Base-by-base conservation (phyloP, 2,888 invertebrate species). In the Athalia rosae region DNA sequence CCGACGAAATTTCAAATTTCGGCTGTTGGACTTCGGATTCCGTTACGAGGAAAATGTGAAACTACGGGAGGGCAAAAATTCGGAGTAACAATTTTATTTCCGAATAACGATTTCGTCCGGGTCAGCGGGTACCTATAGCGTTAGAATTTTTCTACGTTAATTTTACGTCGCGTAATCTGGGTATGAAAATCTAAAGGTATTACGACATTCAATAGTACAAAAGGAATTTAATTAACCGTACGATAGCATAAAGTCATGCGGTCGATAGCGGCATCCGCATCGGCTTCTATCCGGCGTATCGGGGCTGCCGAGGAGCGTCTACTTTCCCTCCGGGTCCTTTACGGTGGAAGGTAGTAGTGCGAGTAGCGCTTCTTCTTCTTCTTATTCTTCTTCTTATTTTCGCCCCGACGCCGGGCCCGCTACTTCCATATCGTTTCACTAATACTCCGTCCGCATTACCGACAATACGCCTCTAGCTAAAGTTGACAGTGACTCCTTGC, bases 191-290 rank as follows among this genome's bases (percentile, higher is more conserved):
- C 76, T 82, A 81, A 82, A 83, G 83, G 84, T n/a, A 84, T 85
- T 83, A 81, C 28, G 78, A 81, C 81, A 79, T 80, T 83, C 79
- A 79, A 79, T 76, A 81, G 79, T 80, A 87, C 86, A 87, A 87
- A 87, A 84, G 84, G 80, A 69, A 77, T 77, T 74, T 85, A 87
- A 87, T 87, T 85, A 84, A 85, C 80, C 80, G 81, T 83, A 82
- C 79, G 83, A 84, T 85, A 85, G 83, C 83, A 78, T 81, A 79
- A 82, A 81, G 83, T 81, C 81, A 82, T 78, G 78, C 77, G 76
- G 80, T 80, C 79, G 77, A 80, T 79, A 79, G 73, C 77, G 78
- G 76, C n/a, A n/a, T 79, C 53, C 59, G 2, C 28, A 28, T 28
- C 28, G 28, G 28, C 28, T 28, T 28, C 28, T 28, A 28, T 28